Evolutionary conservation across 2,888 invertebrate species (phyloP).

Genomic region (Xanthia icteritia): DNA sequence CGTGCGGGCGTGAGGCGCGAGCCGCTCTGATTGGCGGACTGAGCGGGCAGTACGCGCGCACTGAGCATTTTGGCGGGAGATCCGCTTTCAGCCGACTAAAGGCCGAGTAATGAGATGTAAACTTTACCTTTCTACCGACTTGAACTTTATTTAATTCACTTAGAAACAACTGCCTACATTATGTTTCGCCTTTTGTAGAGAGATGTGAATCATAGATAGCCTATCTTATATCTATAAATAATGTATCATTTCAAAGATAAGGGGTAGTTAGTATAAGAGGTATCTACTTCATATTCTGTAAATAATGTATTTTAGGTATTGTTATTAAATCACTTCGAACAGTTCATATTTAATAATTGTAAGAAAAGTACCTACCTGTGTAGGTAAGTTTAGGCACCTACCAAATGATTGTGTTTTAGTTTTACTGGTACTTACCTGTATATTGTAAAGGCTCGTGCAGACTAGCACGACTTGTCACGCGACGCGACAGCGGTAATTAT

Average conservation of each 20-base stretch:
- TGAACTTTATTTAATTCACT: slow-evolving; percentile 47
- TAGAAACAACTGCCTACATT: background rate
- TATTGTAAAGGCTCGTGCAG: no score
- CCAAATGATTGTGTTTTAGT: no score
- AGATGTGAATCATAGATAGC: slow-evolving; percentile 9
- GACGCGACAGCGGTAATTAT: no score
- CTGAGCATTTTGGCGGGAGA: slow-evolving; percentile 82
- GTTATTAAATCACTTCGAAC: background rate
- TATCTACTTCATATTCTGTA: background rate
- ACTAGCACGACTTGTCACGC: no score
- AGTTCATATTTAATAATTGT: background rate
- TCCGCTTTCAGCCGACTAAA: slow-evolving; percentile 73
- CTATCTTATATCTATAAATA: background rate
- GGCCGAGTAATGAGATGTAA: slow-evolving; percentile 65
- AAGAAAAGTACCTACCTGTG: background rate
- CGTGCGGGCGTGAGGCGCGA: slow-evolving; percentile 83
- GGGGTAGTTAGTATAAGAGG: background rate
- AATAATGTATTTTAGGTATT: background rate
- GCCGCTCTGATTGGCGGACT: slow-evolving; percentile 85
- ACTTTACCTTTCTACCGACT: slow-evolving; percentile 69
- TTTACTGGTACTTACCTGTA: no score
- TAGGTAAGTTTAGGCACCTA: no score
- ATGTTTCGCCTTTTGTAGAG: background rate
- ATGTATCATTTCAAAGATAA: no score
- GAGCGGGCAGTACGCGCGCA: slow-evolving; percentile 67